Evolutionary conservation across 2,797 vertebrate genomes (phyloP), one percentile per base, ranked within the genome.

Genomic region (Simalia tracyae): DNA sequence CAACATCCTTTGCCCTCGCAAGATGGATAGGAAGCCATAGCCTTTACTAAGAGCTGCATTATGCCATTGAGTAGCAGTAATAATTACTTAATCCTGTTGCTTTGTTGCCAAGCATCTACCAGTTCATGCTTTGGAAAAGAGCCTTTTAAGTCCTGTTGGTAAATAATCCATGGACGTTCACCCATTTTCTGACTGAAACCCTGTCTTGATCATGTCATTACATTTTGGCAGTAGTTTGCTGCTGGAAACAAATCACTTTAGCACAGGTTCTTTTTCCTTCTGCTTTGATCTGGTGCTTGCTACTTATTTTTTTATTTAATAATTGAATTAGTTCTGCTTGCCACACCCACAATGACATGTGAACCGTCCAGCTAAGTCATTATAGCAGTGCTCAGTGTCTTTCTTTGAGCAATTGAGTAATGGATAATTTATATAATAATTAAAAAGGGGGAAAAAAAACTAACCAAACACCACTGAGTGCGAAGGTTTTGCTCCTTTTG

Each of bases 401-500:
- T 92, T 93, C 93, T 57, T 93, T 36, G 36, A 36, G n/a, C 89
- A 89, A 5, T 87, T 17, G 31, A 63, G 4, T 95, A 94, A 95
- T 93, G 50, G 66, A 92, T 95, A 84, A 56, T 66, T 94, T 92
- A 86, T 60, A 91, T 42, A 92, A 64, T 90, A 88, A 56, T 91
- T 94, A 85, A 95, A 89, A 95, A 93, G 6, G 31, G 31, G 31
- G 31, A 1, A 50, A 50, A 50, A 50, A 50, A 54, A 54, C 0
- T 7, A 54, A 54, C 50, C 50, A 4, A 59, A 60, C 15, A 60
- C 59, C 17, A 60, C 17, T 60, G 5, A 60, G 59, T 60, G 93
- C 94, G 72, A 95, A 93, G 15, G 10, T 93, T 92, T 89, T 89
- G 46, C 63, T 94, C 5, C 89, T 96, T 93, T 92, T 50, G 66